Evolutionary conservation across 1,140 invertebrate genomes (phyloP).

Genomic region (Drosophila hydei): DNA sequence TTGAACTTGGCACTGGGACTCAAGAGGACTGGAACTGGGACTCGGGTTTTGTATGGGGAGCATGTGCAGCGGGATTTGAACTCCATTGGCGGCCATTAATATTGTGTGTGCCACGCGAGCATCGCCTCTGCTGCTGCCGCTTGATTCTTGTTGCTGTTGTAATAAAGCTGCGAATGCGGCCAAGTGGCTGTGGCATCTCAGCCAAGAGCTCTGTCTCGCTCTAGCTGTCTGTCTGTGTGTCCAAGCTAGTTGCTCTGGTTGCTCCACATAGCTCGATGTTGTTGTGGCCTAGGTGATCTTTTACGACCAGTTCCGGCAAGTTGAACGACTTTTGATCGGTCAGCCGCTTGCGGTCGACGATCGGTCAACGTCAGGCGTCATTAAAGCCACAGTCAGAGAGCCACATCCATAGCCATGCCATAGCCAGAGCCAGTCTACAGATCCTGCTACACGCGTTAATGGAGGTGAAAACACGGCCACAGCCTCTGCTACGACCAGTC

Average conservation of each 20-base stretch:
- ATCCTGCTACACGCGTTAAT: constrained; percentile 34
- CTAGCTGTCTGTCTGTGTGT: background rate
- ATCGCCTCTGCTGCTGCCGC: constrained; percentile 9
- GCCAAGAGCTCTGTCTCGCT: constrained; percentile 4
- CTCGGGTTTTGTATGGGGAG: background rate
- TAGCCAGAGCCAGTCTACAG: constrained; percentile 40
- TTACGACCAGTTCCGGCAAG: constrained; percentile 81
- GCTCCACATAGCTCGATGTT: constrained; percentile 63
- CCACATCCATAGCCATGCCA: constrained; percentile 12
- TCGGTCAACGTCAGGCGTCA: constrained; percentile 80
- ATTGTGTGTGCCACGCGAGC: constrained; percentile 64
- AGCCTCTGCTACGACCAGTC: constrained; percentile 9
- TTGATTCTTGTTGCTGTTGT: constrained; percentile 10
- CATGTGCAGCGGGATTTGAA: constrained; percentile 48
- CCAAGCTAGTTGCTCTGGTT: constrained; percentile 21
- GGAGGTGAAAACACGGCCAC: constrained; percentile 27
- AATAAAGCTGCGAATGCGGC: constrained; percentile 54
- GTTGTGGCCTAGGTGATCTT: constrained; percentile 68
- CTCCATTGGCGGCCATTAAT: constrained; percentile 77
- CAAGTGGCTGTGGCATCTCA: constrained; percentile 41
- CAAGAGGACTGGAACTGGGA: constrained; percentile 4
- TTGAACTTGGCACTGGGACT: constrained; percentile 52
- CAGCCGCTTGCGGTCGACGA: constrained; percentile 80
- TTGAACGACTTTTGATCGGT: constrained; percentile 82
- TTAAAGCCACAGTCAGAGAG: constrained; percentile 47